A percentile compares a stretch with the other conserved stretches of the same genome.
Evolutionary conservation across 2,113 vertebrate genomes (phyloP).

Genomic region (Cacatua alba): DNA sequence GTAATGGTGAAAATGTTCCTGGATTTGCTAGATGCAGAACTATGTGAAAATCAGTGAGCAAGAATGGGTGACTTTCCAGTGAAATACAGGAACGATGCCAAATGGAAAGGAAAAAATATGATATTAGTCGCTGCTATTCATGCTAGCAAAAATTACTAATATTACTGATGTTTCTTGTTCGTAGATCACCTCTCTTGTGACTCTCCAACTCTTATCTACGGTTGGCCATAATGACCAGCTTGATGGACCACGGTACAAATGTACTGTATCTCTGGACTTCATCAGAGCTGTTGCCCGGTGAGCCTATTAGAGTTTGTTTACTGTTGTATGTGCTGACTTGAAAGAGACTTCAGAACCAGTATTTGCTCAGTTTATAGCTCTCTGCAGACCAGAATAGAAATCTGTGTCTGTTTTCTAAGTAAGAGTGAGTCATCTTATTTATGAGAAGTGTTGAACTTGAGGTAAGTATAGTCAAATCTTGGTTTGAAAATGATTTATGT

Average conservation of each 20-base stretch:
- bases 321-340: not conserved
- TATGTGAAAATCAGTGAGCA: not conserved
- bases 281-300: conserved; percentile 92
- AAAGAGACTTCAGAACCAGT: conserved; percentile 26
- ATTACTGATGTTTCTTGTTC: not conserved
- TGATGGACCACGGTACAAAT: conserved; percentile 94
- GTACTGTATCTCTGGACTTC: conserved; percentile 92
- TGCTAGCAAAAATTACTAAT: not conserved
- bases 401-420: conserved; percentile 2
- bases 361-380: not conserved
- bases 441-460: not conserved
- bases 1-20: not conserved
- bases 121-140: not conserved
- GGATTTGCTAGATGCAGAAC: not conserved
- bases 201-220: conserved; percentile 87
- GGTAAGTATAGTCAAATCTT: not conserved
- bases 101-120: not conserved
- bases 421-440: not conserved
- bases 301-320: not conserved
- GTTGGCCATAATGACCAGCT: conserved; percentile 93
- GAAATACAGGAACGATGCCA: not conserved
- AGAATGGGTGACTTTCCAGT: not conserved
- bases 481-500: not conserved
- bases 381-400: conserved; percentile 20
- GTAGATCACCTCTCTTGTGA: conserved; percentile 95